These are phyloP conservation scores for Drosophila peninsularis DNA, from an alignment of 2,888 invertebrate genomes.

Conservation along the genomic window DNA sequence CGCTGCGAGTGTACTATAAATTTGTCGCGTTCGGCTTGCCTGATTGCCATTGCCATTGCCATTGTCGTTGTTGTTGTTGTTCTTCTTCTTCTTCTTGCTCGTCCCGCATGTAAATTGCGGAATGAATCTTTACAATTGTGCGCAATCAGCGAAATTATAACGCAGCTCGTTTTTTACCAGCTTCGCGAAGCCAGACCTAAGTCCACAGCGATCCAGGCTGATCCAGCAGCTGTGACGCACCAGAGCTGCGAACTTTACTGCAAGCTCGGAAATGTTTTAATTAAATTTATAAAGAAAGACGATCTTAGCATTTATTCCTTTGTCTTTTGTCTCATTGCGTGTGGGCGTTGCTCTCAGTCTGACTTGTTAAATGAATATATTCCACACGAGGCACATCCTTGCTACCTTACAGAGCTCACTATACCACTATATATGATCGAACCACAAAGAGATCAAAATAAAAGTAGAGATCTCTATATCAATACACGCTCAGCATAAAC, in stretches of 20 bases:
- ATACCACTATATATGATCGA: no score
- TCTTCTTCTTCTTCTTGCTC: constrained; percentile 13
- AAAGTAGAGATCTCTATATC: not conserved
- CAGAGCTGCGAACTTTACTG: constrained; percentile 63
- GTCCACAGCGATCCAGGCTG: constrained; percentile 13
- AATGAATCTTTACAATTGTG: constrained; percentile 69
- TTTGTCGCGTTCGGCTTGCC: constrained; percentile 51
- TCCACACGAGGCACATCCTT: not conserved
- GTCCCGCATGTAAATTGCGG: constrained; percentile 70
- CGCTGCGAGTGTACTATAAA: constrained; percentile 70
- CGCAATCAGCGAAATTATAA: constrained; percentile 80
- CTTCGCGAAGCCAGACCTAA: constrained; percentile 1
- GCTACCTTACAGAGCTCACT: no score
- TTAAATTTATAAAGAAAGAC: constrained; percentile 63
- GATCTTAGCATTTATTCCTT: not conserved
- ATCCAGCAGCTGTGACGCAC: constrained; percentile 41
- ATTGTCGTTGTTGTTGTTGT: constrained; percentile 25
- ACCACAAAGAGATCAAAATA: not conserved
- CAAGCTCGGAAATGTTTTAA: constrained; percentile 80
- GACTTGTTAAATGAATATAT: not conserved
- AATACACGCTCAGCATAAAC: constrained; percentile 5
- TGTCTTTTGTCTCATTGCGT: not conserved
- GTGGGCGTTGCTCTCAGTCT: not conserved
- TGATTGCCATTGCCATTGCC: constrained; percentile 62
- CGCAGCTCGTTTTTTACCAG: constrained; percentile 66